These are phyloP conservation scores for Chloebia gouldiae DNA, from an alignment of 2,113 vertebrate genomes.

Conservation along the genomic window DNA sequence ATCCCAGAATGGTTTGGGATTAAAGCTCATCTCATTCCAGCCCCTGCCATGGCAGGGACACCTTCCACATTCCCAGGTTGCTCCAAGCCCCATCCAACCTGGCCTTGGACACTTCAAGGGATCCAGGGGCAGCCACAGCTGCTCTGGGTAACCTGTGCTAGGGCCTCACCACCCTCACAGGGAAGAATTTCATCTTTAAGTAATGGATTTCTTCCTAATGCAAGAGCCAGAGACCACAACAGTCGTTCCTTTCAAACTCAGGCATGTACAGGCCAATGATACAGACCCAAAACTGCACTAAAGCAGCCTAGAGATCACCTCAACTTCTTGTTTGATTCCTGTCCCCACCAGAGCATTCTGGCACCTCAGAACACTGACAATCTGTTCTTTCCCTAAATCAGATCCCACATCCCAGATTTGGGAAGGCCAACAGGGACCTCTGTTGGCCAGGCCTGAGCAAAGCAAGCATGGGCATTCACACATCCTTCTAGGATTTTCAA, in stretches of 20 bases:
- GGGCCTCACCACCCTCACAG: background rate
- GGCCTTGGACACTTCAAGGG: background rate
- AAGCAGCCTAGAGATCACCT: background rate
- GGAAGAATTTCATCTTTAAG: background rate
- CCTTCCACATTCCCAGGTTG: fast-evolving
- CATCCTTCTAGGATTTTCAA: background rate
- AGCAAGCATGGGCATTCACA: background rate
- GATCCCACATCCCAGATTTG: background rate
- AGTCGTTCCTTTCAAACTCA: background rate
- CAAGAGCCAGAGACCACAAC: background rate
- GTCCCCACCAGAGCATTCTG: background rate
- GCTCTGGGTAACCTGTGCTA: background rate
- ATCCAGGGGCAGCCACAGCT: background rate
- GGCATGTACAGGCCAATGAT: background rate
- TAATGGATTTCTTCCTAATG: background rate
- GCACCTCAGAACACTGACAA: background rate
- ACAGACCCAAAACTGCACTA: background rate
- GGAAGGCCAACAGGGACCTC: slow-evolving; percentile 4
- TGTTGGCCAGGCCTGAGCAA: background rate
- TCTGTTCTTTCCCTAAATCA: too few species aligned
- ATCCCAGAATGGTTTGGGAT: background rate
- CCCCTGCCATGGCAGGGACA: background rate
- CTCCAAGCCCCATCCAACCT: fast-evolving
- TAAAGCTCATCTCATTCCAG: fast-evolving
- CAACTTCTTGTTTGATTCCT: background rate